Conservation (phyloP, 2,113 vertebrate species). For the Megaptera novaeangliae region DNA sequence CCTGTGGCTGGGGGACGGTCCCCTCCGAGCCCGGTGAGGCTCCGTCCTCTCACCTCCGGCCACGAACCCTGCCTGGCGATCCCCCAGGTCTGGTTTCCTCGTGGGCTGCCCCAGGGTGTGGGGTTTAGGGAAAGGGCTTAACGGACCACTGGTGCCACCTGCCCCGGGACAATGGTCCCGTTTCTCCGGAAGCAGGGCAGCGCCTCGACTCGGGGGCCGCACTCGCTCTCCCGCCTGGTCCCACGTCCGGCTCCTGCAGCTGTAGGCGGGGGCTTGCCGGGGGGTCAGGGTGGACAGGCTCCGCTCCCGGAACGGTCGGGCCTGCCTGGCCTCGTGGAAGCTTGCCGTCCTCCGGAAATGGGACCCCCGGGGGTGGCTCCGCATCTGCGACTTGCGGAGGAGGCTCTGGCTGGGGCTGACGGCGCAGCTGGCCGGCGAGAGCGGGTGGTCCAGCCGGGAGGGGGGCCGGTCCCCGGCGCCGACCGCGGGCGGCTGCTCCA, state of each 20-base stretch:
- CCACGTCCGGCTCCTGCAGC: slow-evolving; percentile 81
- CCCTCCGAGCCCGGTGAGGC: slow-evolving; percentile 85
- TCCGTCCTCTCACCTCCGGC: slow-evolving; percentile 82
- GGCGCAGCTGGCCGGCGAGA: slow-evolving; percentile 61
- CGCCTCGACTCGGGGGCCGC: slow-evolving; percentile 69
- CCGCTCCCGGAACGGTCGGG: slow-evolving; percentile 90
- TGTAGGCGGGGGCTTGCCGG: slow-evolving; percentile 83
- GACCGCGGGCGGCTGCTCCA: slow-evolving; percentile 79
- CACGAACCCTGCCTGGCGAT: slow-evolving; percentile 37
- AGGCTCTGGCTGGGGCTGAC: slow-evolving; percentile 77
- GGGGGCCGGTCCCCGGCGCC: slow-evolving; percentile 74
- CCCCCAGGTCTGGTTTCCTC: slow-evolving; percentile 76
- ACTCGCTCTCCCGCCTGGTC: slow-evolving; percentile 80
- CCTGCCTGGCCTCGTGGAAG: slow-evolving; percentile 89
- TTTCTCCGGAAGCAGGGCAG: slow-evolving; percentile 62
- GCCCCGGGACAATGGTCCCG: slow-evolving; percentile 68
- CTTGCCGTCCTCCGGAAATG: slow-evolving; percentile 93
- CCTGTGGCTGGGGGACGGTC: slow-evolving; percentile 88
- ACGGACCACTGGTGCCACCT: neutral
- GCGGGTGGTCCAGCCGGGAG: slow-evolving; percentile 79
- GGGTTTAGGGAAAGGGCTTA: slow-evolving; percentile 43
- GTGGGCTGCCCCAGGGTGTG: slow-evolving; percentile 36
- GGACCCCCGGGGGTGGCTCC: slow-evolving; percentile 80
- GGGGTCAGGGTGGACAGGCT: slow-evolving; percentile 89
- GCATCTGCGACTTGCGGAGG: slow-evolving; percentile 77